These are phyloP conservation scores for Schizaphis graminum DNA, from an alignment of 2,888 invertebrate species.

Conservation along the genomic window DNA sequence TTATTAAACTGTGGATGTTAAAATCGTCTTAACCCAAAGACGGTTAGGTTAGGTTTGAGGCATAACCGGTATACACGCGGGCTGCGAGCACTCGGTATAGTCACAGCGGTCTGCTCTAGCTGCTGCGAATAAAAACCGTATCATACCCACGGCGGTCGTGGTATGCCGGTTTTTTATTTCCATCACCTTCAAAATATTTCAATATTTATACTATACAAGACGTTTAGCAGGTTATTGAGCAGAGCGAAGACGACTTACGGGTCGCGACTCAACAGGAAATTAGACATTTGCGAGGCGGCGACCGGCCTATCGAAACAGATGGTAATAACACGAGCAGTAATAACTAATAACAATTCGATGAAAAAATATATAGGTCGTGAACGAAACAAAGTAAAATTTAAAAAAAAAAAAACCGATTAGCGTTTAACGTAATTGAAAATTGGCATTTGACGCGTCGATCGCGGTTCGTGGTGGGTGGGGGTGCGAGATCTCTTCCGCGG, in stretches of 20 bases:
- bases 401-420: not conserved
- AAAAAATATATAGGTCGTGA: not conserved
- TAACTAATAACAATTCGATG: not conserved
- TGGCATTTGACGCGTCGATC: not conserved
- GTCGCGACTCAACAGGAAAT: not conserved
- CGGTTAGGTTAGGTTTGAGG: not conserved
- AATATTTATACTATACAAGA: not conserved
- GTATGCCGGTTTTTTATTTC: not conserved
- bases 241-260: not conserved
- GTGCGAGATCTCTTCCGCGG: constrained; percentile 10
- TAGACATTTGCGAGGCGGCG: not conserved
- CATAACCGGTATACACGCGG: not conserved
- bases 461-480: not conserved
- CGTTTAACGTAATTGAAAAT: constrained; percentile 1
- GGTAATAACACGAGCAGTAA: not conserved
- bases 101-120: not conserved
- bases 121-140: not conserved
- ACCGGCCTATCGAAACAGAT: not conserved
- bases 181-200: not conserved
- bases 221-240: not conserved
- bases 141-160: not conserved
- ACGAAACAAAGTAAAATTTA: not conserved
- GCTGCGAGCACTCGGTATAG: not conserved
- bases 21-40: not conserved
- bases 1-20: not conserved